A percentile compares a stretch with the other conserved stretches of the same genome.
Evolutionary conservation across 2,888 invertebrate species (phyloP).

Genomic region (Erebia epiphron): DNA sequence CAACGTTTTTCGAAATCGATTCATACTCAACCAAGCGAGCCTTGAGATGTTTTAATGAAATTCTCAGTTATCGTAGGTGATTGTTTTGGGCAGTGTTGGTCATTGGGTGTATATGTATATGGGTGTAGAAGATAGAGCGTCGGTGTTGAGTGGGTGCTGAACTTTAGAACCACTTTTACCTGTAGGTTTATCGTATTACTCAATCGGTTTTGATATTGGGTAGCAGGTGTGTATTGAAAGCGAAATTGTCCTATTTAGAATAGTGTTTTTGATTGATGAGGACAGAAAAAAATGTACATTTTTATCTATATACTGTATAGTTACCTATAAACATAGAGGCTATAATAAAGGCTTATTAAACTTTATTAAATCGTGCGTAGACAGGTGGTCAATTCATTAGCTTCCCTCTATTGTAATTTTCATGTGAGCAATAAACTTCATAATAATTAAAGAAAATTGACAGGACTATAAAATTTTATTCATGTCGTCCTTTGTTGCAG

Average conservation of each 20-base stretch:
- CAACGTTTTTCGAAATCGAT: constrained; percentile 17
- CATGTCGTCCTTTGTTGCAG: too few species aligned
- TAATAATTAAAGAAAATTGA: too few species aligned
- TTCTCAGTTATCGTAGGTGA: constrained; percentile 57
- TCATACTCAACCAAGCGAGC: constrained; percentile 6
- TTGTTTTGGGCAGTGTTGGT: constrained; percentile 71
- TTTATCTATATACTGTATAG: too few species aligned
- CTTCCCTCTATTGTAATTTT: too few species aligned
- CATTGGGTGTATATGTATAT: constrained; percentile 58
- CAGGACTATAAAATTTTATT: too few species aligned
- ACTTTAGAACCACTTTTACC: constrained; percentile 51
- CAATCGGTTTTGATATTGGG: constrained; percentile 12
- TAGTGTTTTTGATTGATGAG: background rate
- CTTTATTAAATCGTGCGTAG: too few species aligned
- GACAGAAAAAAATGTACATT: too few species aligned
- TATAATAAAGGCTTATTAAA: too few species aligned
- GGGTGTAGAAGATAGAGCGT: constrained; percentile 38
- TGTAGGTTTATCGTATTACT: constrained; percentile 4
- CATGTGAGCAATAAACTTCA: too few species aligned
- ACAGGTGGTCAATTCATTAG: too few species aligned
- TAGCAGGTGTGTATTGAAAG: constrained; percentile 14
- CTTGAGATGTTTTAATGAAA: constrained; percentile 20
- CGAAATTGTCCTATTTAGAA: background rate
- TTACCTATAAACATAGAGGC: too few species aligned
- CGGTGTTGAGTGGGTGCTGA: constrained; percentile 47